Conservation (phyloP, 2,888 invertebrate species). For the Conops quadrifasciatus region DNA sequence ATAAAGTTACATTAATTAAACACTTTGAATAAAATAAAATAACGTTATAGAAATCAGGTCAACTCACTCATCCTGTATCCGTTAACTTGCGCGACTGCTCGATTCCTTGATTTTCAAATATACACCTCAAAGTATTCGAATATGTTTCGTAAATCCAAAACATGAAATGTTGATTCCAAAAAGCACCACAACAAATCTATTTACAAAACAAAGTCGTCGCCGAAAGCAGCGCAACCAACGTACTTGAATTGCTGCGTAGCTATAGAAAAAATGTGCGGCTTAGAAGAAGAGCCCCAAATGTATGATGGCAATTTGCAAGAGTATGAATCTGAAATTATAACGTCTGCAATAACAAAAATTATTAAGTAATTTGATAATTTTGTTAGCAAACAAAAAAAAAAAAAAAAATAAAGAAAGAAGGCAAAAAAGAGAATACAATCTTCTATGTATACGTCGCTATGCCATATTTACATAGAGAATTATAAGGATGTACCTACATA, state of each 20-base stretch:
- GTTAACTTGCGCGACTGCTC: not conserved
- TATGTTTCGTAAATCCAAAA: conserved; percentile 21
- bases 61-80: conserved; percentile 37
- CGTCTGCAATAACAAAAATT: not conserved
- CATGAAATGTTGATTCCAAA: conserved; percentile 30
- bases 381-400: not conserved
- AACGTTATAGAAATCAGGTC: not conserved
- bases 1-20: no score
- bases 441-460: no score
- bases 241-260: not conserved
- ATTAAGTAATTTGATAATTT: conserved; percentile 13
- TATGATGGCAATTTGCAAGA: not conserved
- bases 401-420: no score
- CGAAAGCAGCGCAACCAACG: not conserved
- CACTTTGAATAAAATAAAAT: not conserved
- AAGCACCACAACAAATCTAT: not conserved
- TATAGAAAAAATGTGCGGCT: not conserved
- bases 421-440: no score
- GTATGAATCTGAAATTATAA: conserved; percentile 19
- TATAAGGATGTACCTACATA: no score
- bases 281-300: no score
- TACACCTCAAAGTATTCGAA: conserved; percentile 11
- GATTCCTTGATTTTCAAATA: conserved; percentile 28
- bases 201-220: not conserved
- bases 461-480: conserved; percentile 1